A percentile compares a stretch with the other conserved stretches of the same genome.
phyloP scores from a whole-genome alignment of 1,140 invertebrate species.

The Sinella curviseta region DNA sequence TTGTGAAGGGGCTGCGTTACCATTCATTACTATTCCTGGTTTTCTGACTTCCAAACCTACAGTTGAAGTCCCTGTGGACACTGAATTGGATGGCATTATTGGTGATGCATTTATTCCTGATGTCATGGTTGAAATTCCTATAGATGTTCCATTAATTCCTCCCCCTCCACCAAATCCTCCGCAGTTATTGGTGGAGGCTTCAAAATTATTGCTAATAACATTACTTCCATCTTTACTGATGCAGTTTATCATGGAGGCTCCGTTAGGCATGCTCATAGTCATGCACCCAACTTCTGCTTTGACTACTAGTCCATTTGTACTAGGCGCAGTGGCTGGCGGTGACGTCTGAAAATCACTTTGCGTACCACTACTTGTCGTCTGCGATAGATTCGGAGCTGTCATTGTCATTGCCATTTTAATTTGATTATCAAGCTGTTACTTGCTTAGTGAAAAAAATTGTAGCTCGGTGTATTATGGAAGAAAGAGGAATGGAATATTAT shows the following conservation, averaged over 20 bases:
- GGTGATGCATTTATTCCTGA: neutral
- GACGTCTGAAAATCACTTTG: slow-evolving; percentile 37
- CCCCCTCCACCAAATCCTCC: neutral
- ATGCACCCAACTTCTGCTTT: slow-evolving; percentile 42
- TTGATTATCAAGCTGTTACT: too few species aligned
- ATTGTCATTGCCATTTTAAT: slow-evolving; percentile 41
- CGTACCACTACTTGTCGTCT: slow-evolving; percentile 33
- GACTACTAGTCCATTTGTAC: slow-evolving; percentile 26
- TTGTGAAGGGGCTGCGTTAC: neutral
- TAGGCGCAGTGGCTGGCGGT: neutral
- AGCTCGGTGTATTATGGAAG: too few species aligned
- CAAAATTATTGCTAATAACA: slow-evolving; percentile 16
- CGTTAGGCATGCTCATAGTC: slow-evolving; percentile 36
- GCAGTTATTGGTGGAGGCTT: neutral
- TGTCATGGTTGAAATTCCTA: neutral
- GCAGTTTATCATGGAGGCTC: neutral
- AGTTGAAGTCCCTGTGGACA: slow-evolving; percentile 2
- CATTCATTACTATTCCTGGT: slow-evolving; percentile 2
- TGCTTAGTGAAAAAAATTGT: too few species aligned
- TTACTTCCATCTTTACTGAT: slow-evolving; percentile 1
- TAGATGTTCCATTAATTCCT: neutral
- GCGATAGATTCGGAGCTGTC: slow-evolving; percentile 35
- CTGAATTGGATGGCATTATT: slow-evolving; percentile 1
- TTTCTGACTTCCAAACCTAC: slow-evolving; percentile 8
- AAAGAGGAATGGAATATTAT: too few species aligned